phyloP scores from a whole-genome alignment of 2,797 vertebrate genomes.

The Siniperca obscura region DNA sequence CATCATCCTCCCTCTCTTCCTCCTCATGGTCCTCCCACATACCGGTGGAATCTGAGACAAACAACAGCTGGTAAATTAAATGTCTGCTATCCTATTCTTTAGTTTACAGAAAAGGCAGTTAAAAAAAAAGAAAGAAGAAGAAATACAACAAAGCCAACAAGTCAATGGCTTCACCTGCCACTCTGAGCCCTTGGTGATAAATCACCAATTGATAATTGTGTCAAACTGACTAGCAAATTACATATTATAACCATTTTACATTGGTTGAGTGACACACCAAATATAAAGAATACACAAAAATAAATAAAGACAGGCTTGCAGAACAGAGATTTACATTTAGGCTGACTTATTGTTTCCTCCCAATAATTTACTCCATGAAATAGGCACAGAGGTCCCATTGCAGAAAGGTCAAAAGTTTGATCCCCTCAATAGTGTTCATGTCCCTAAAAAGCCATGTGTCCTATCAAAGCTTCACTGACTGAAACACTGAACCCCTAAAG shows the following conservation, averaged over 20 bases:
- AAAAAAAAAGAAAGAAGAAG: not conserved
- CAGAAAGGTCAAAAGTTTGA: not conserved
- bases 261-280: not conserved
- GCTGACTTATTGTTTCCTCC: not conserved
- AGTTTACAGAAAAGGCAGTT: slow-evolving; percentile 1
- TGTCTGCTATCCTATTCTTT: not conserved
- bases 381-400: not conserved
- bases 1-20: slow-evolving; percentile 85
- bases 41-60: slow-evolving; percentile 88
- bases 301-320: not conserved
- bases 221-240: not conserved
- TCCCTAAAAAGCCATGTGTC: not conserved
- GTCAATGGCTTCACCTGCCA: not conserved
- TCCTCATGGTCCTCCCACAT: slow-evolving; percentile 98
- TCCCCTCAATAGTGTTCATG: not conserved
- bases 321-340: not conserved
- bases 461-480: not conserved
- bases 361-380: not conserved
- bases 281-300: not conserved
- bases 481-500: not conserved
- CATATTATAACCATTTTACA: not conserved
- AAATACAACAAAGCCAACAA: not conserved
- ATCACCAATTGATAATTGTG: not conserved
- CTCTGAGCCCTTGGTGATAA: too few species aligned
- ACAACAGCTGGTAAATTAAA: slow-evolving; percentile 34